These are phyloP conservation scores for Hucho hucho DNA, from an alignment of 2,113 vertebrate genomes.

Conservation along the genomic window DNA sequence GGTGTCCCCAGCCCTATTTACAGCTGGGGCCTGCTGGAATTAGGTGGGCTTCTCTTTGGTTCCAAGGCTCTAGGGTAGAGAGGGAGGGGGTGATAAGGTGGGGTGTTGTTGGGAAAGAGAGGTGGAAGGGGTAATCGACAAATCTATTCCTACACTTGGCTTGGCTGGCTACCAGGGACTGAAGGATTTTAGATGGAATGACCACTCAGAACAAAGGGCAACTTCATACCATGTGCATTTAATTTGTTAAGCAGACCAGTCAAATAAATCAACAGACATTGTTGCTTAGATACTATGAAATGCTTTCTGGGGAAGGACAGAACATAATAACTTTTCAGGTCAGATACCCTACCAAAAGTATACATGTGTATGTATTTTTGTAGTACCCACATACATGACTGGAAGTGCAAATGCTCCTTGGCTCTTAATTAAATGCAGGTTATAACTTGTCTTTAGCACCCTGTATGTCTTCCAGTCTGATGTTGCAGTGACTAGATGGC, in stretches of 20 bases:
- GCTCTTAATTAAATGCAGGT: conserved; percentile 7
- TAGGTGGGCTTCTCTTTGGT: conserved; percentile 7
- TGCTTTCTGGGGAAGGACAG: too few species aligned
- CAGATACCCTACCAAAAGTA: too few species aligned
- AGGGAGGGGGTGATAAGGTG: conserved; percentile 3
- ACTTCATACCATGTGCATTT: background rate
- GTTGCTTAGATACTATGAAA: background rate
- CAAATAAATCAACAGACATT: background rate
- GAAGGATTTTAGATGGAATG: conserved; percentile 33
- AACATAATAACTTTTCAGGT: too few species aligned
- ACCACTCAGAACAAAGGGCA: conserved; percentile 17
- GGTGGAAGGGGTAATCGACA: conserved; percentile 35
- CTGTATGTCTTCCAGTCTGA: conserved; percentile 16
- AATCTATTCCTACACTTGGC: conserved; percentile 24
- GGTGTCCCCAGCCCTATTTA: conserved; percentile 17
- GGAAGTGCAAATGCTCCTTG: background rate
- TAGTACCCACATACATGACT: background rate
- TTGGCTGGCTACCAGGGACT: conserved; percentile 23
- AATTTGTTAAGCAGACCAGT: background rate
- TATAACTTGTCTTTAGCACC: conserved; percentile 18
- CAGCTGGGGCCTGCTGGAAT: conserved; percentile 22
- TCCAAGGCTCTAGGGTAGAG: background rate
- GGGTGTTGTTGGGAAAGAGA: conserved; percentile 1
- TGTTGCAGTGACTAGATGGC: conserved; percentile 11
- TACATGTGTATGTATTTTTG: background rate